Evolutionary conservation across 2,797 vertebrate species (phyloP).

Genomic region (Lacerta agilis): DNA sequence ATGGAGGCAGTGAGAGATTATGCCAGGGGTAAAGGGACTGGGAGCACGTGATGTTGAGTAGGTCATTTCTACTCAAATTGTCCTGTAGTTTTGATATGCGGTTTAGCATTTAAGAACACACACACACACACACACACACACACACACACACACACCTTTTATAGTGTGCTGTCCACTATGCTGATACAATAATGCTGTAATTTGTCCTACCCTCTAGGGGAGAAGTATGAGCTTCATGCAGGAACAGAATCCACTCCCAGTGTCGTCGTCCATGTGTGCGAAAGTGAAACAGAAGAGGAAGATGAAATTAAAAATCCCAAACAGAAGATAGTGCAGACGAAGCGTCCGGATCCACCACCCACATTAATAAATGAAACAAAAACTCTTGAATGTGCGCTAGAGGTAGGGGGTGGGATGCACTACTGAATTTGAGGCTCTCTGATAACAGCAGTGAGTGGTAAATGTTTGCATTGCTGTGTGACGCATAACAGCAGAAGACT

Average conservation of each 20-base stretch:
- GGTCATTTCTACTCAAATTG: neutral
- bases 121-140: too few relatives aligned
- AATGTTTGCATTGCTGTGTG: conserved; percentile 54
- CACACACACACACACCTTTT: neutral
- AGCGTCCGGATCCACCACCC: conserved; percentile 87
- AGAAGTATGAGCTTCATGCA: conserved; percentile 96
- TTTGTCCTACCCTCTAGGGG: conserved; percentile 81
- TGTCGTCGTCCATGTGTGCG: conserved; percentile 97
- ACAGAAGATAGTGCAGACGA: conserved; percentile 94
- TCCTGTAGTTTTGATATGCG: neutral
- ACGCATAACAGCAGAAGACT: conserved; percentile 26
- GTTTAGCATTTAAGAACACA: neutral
- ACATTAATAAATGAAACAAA: conserved; percentile 81
- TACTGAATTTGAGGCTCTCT: conserved; percentile 37
- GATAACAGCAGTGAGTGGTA: conserved; percentile 6
- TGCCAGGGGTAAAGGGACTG: neutral
- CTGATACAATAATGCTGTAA: neutral
- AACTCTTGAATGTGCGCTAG: conserved; percentile 67
- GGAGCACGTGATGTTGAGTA: neutral
- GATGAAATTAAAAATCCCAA: conserved; percentile 83
- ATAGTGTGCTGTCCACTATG: neutral
- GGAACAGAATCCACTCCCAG: conserved; percentile 97
- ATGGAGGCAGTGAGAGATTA: too few relatives aligned
- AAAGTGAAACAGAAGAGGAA: conserved; percentile 92
- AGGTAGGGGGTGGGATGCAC: conserved; percentile 54